Conservation (phyloP, 2,113 vertebrate species). For the Elgaria multicarinata region DNA sequence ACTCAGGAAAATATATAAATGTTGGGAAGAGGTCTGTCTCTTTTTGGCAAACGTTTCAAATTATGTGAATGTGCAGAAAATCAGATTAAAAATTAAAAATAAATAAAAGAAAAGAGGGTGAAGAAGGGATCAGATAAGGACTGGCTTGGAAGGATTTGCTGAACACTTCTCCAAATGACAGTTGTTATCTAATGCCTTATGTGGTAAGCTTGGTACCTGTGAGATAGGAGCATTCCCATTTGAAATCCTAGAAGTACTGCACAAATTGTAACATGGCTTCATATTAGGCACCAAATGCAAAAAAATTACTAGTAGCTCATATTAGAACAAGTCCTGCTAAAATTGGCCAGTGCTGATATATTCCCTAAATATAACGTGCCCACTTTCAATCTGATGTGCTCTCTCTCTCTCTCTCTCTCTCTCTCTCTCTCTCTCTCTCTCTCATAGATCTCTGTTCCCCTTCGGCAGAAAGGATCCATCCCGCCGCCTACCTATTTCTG, state of each 20-base stretch:
- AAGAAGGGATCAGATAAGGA: not conserved
- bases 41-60: not conserved
- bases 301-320: not conserved
- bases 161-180: not conserved
- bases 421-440: fast-evolving
- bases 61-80: not conserved
- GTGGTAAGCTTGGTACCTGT: not conserved
- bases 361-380: not conserved
- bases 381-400: not conserved
- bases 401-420: fast-evolving
- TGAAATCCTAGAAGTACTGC: not conserved
- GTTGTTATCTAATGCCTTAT: not conserved
- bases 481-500: not conserved
- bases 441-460: not conserved
- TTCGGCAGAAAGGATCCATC: not conserved
- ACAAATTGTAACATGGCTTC: not conserved
- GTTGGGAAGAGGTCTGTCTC: not conserved
- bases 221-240: not conserved
- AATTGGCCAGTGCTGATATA: not conserved
- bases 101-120: not conserved
- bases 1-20: not conserved
- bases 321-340: not conserved
- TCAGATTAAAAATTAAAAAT: too few species aligned
- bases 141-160: not conserved
- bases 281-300: not conserved